Percentiles rank a stretch among this genome's conserved stretches.
phyloP scores from a whole-genome alignment of 37 sponge, comb jelly and placozoan species.

The Diacarnus erythraeanus region DNA sequence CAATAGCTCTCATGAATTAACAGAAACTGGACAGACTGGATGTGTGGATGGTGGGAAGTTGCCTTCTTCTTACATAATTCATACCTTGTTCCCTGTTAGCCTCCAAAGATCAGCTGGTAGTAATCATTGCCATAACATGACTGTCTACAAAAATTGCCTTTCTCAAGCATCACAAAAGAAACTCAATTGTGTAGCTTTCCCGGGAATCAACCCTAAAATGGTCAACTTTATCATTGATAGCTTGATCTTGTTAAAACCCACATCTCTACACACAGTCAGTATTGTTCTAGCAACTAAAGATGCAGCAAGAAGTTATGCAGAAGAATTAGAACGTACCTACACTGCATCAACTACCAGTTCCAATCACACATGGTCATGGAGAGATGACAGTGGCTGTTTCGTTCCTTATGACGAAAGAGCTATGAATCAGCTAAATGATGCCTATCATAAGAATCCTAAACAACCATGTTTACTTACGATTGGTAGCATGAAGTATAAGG shows the following conservation, averaged over 20 bases:
- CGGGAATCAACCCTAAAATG: constrained; percentile 55
- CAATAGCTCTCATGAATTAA: not conserved
- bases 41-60: constrained; percentile 53
- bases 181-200: constrained; percentile 53
- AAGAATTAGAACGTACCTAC: too few relatives aligned
- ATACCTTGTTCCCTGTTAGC: constrained; percentile 68
- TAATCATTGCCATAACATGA: not conserved
- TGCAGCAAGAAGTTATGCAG: not conserved
- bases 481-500: not conserved
- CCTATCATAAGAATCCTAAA: not conserved
- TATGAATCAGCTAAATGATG: not conserved
- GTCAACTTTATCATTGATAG: constrained; percentile 32
- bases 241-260: not conserved
- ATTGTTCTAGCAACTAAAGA: not conserved
- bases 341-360: not conserved
- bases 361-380: constrained; percentile 36
- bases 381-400: constrained; percentile 38
- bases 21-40: constrained; percentile 42
- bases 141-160: constrained; percentile 11
- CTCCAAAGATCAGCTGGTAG: constrained; percentile 15
- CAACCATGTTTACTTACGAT: not conserved
- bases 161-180: constrained; percentile 5
- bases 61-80: constrained; percentile 63
- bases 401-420: not conserved
- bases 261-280: constrained; percentile 13